Conservation (phyloP, 2,888 invertebrate species). For the Eupithecia tripunctaria region DNA sequence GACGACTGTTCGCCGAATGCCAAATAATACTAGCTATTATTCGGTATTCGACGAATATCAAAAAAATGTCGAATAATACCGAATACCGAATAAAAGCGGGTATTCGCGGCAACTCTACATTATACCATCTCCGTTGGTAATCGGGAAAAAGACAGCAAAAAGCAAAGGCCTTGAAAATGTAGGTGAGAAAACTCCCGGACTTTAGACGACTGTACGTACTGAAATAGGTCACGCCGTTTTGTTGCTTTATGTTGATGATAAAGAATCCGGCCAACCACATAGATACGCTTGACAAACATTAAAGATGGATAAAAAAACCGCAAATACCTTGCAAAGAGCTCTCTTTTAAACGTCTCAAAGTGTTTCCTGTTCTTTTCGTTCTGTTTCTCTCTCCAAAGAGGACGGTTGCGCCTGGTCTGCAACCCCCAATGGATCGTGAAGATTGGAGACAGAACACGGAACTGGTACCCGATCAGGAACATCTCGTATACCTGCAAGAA, state of each 20-base stretch:
- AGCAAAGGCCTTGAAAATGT: too few relatives aligned
- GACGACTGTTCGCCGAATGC: too few relatives aligned
- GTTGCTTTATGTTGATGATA: neutral
- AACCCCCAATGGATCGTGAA: conserved; percentile 96
- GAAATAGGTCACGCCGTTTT: neutral
- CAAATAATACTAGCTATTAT: too few relatives aligned
- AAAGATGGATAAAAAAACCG: neutral
- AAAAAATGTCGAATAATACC: too few relatives aligned
- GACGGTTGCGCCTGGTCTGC: conserved; percentile 90
- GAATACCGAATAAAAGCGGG: too few relatives aligned
- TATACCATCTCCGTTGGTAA: too few relatives aligned
- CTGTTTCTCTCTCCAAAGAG: conserved; percentile 94
- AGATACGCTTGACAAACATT: neutral
- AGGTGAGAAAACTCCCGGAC: too few relatives aligned
- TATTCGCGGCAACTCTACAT: too few relatives aligned
- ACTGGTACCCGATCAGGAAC: conserved; percentile 94
- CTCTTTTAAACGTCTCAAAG: conserved; percentile 93
- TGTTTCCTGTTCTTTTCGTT: conserved; percentile 92
- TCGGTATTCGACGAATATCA: too few relatives aligned
- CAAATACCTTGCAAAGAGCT: conserved; percentile 90
- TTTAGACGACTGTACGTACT: too few relatives aligned
- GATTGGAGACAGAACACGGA: conserved; percentile 93
- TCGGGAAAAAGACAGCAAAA: too few relatives aligned
- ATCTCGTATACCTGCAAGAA: conserved; percentile 93
- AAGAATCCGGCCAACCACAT: neutral